Evolutionary conservation across 2,888 invertebrate genomes (phyloP).

Genomic region (Homarus gammarus): DNA sequence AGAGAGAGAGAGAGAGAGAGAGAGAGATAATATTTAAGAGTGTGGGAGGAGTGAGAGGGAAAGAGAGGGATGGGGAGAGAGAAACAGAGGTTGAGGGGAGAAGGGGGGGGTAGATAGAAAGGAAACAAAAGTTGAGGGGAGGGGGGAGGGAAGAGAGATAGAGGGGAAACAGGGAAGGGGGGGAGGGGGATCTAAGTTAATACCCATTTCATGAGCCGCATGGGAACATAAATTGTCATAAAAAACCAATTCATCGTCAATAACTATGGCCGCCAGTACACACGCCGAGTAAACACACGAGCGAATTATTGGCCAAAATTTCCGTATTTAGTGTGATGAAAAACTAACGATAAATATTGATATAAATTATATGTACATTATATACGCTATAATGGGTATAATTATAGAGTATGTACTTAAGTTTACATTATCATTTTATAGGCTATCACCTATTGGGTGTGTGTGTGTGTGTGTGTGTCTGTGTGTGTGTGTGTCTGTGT

Average conservation of each 20-base stretch:
- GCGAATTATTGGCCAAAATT: neutral
- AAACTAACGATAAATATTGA: neutral
- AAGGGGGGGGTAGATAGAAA: neutral
- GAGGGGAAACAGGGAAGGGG: too few relatives aligned
- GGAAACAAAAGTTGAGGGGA: neutral
- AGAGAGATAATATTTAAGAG: too few relatives aligned
- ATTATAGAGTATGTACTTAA: too few relatives aligned
- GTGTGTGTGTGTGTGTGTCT: too few relatives aligned
- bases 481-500: too few relatives aligned
- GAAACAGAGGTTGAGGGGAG: neutral
- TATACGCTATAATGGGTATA: too few relatives aligned
- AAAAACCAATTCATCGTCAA: neutral
- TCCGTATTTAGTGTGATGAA: neutral
- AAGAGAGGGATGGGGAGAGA: neutral
- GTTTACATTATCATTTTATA: too few relatives aligned
- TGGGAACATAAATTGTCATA: slow-evolving; percentile 7
- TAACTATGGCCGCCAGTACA: neutral
- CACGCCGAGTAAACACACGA: neutral
- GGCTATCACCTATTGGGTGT: too few relatives aligned
- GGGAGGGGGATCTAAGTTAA: neutral
- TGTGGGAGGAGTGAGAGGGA: neutral
- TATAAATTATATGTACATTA: too few relatives aligned
- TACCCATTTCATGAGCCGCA: neutral
- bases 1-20: too few relatives aligned
- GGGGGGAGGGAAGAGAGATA: neutral